These are phyloP conservation scores for Campoletis raptor DNA, from an alignment of 2,888 invertebrate species.

Conservation along the genomic window DNA sequence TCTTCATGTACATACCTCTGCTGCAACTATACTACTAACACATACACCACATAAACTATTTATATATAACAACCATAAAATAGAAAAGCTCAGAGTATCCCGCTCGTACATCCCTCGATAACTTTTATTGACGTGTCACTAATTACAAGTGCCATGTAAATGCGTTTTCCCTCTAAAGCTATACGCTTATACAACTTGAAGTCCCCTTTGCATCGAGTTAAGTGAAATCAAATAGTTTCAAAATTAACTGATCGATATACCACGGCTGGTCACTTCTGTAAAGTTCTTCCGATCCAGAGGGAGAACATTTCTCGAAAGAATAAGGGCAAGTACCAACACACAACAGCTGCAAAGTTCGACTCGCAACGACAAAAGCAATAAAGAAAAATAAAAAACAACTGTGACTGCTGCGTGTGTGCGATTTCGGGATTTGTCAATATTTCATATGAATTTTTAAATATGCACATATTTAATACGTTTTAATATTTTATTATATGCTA, in stretches of 20 bases:
- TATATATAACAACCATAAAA: constrained; percentile 22
- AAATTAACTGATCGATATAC: not conserved
- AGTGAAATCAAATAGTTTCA: constrained; percentile 15
- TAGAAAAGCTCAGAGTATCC: constrained; percentile 29
- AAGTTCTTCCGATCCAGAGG: not conserved
- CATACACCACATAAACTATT: constrained; percentile 28
- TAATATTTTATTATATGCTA: not conserved
- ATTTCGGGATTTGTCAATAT: not conserved
- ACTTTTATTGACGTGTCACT: constrained; percentile 63
- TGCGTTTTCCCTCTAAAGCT: constrained; percentile 7
- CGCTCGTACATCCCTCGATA: constrained; percentile 49
- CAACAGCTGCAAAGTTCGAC: not conserved
- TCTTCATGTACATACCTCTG: not conserved
- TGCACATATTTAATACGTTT: not conserved
- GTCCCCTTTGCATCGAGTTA: not conserved
- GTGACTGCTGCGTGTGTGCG: too few species aligned
- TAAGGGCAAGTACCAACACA: not conserved
- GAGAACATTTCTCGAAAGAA: not conserved
- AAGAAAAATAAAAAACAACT: not conserved
- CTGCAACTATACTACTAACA: constrained; percentile 1
- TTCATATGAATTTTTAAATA: not conserved
- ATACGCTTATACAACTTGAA: not conserved
- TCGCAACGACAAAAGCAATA: not conserved
- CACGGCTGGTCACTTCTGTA: not conserved
- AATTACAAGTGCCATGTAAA: constrained; percentile 58